phyloP scores from a whole-genome alignment of 2,113 vertebrate genomes.

The Vulpes lagopus region DNA sequence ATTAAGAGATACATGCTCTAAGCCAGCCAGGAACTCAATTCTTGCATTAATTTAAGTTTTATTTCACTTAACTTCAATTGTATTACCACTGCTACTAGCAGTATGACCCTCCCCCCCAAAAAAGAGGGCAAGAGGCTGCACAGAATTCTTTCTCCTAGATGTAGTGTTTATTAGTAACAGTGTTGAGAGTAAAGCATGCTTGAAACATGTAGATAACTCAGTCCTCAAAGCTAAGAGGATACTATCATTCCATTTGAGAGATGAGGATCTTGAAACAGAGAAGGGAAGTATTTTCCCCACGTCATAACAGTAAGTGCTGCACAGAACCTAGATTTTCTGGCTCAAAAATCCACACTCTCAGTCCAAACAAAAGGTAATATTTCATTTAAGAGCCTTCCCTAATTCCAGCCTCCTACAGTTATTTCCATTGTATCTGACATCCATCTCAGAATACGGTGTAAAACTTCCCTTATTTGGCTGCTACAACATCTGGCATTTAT shows the following conservation, averaged over 20 bases:
- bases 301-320: neutral
- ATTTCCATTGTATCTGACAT: constrained; percentile 10
- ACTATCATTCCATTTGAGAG: neutral
- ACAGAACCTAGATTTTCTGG: neutral
- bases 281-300: neutral
- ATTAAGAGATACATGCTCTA: neutral
- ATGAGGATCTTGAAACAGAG: neutral
- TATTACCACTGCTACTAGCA: neutral
- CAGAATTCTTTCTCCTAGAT: constrained; percentile 11
- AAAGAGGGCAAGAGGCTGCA: neutral
- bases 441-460: constrained; percentile 2
- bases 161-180: neutral
- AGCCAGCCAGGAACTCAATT: neutral
- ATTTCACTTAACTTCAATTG: neutral
- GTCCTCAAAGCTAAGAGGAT: neutral
- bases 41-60: constrained; percentile 36
- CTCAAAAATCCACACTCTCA: neutral
- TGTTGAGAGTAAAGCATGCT: neutral
- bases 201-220: constrained; percentile 13
- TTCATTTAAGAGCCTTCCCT: neutral
- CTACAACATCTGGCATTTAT: constrained; percentile 4
- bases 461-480: neutral
- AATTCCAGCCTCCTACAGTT: neutral
- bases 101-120: neutral
- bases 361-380: constrained; percentile 9